Evolutionary conservation across 1,140 invertebrate species (phyloP).

Genomic region (Lepidurus couesii): DNA sequence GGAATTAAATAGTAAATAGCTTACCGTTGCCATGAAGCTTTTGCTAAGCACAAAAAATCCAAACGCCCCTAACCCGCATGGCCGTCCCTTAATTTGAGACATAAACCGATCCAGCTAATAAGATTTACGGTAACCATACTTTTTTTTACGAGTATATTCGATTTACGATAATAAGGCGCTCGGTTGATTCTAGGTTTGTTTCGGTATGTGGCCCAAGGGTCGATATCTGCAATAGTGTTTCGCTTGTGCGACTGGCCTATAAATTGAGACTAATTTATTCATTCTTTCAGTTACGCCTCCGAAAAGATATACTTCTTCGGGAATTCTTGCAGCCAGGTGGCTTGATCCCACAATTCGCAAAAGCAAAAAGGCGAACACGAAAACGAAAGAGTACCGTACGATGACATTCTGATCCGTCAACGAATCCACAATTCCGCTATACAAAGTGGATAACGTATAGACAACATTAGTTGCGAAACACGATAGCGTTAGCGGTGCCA

Average conservation of each 20-base stretch:
- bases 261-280: neutral
- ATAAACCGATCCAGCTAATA: neutral
- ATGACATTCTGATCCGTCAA: neutral
- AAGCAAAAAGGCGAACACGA: neutral
- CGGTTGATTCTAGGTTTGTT: neutral
- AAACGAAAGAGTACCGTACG: neutral
- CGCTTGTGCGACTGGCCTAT: neutral
- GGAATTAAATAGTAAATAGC: neutral
- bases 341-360: neutral
- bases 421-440: neutral
- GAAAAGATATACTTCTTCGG: neutral
- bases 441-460: neutral
- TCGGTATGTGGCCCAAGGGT: neutral
- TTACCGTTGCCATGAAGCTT: slow-evolving; percentile 8
- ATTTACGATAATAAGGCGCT: slow-evolving; percentile 4
- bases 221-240: neutral
- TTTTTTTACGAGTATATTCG: neutral
- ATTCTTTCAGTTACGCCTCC: neutral
- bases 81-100: neutral
- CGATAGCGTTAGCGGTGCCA: neutral
- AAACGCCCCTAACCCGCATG: neutral
- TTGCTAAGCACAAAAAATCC: slow-evolving; percentile 1
- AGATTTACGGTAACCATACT: neutral
- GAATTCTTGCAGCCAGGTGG: neutral
- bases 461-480: slow-evolving; percentile 12